A percentile compares a stretch with the other conserved stretches of the same genome.
Conservation (phyloP, 2,888 invertebrate genomes). For the Petrolisthes manimaculis region DNA sequence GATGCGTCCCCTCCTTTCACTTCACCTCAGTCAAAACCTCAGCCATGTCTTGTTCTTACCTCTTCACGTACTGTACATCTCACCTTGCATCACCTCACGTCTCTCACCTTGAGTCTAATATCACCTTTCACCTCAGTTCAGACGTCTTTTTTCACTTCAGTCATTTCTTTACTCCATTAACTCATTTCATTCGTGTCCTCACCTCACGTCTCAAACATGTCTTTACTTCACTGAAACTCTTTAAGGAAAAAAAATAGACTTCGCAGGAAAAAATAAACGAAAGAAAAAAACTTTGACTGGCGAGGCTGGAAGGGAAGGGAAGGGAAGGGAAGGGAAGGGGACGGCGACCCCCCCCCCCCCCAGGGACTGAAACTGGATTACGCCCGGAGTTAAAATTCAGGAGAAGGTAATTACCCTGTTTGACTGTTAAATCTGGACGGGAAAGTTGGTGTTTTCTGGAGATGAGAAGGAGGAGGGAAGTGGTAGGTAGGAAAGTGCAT, state of each 20-base stretch:
- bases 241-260: neutral
- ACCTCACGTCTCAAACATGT: neutral
- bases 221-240: neutral
- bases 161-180: too few species aligned
- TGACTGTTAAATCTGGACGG: conserved; percentile 13
- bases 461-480: neutral
- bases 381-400: neutral
- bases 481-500: neutral
- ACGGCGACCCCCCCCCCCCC: neutral
- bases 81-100: too few species aligned
- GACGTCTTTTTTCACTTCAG: too few species aligned
- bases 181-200: too few species aligned
- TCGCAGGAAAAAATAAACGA: neutral
- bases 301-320: neutral
- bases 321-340: neutral
- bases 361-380: conserved; percentile 3
- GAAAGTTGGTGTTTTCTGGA: neutral
- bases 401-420: conserved; percentile 1
- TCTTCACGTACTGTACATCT: too few species aligned
- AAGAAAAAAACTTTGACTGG: neutral
- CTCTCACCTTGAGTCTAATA: too few species aligned
- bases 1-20: too few species aligned
- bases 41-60: too few species aligned
- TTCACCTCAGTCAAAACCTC: too few species aligned
- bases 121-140: too few species aligned